Evolutionary conservation across 2,797 vertebrate species (phyloP), one percentile per base, ranked within the genome.

Genomic region (Tenualosa thibaudeaui): DNA sequence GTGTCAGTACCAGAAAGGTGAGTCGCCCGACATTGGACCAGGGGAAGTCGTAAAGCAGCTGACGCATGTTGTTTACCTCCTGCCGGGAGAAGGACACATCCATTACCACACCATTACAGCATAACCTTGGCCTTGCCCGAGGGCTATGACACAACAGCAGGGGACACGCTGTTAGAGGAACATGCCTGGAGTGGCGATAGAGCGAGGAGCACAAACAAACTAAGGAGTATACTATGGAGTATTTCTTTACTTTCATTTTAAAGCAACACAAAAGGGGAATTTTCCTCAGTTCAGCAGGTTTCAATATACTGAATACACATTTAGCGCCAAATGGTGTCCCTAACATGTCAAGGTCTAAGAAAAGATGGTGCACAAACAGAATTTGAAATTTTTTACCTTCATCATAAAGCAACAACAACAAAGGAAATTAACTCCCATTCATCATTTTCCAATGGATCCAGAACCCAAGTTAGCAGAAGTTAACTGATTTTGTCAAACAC

Each of bases 11-110:
- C 96, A 98, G 93, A 89, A 97, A 97, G 0, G 96, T 97, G 90
- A 98, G 95, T 86, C 97, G 96, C 78, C 96, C 96, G 0, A 98
- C 94, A 81, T 96, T 94, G 0, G 95, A 95, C 97, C 97, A 99
- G 81, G 97, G 97, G 88, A 99, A 97, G 92, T 98, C 95, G 0
- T 96, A 97, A 12, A 97, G 94, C 93, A 97, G 94, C 91, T 97
- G 95, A 4, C 94, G 94, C 2, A 95, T 43, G 5, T 95, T 96
- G 91, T 95, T 95, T 84, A 93, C 91, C 91, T 98, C 97, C 97
- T 98, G 86, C n/a, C 88, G 85, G 89, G n/a, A 89, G n/a, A 81
- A 75, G 83, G 60, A 81, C 22, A 17, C 5, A 78, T 13, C 13
- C 46, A 82, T 68, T 75, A 22, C 58, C 9, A 65, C 13, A 17